Evolutionary conservation across 2,113 vertebrate genomes (phyloP), one percentile per base, ranked within the genome.

Genomic region (Salvelinus fontinalis): DNA sequence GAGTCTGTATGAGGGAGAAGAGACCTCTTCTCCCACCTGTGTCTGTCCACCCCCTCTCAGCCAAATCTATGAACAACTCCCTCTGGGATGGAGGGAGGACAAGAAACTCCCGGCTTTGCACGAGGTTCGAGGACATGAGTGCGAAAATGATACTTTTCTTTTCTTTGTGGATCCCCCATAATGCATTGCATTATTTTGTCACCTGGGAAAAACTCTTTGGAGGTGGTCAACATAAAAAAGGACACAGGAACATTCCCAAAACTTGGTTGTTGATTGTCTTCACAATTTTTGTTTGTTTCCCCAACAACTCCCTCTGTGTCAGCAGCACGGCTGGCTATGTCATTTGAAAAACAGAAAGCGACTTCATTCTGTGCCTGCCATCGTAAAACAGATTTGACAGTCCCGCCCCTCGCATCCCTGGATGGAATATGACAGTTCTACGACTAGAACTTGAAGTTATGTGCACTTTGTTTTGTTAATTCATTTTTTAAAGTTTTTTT

Each of bases 1-100:
- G 97, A 99, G 91, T 95, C 96, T 0, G 95, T 98, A 96, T 99
- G 96, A 99, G 92, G 92, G 86, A 87, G 49, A 51, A 68, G 72
- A 77, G 73, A 69, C 73, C 75, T 79, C 77, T 80, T 84, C 75
- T 68, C 86, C 81, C 85, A 86, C 87, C 87, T 78, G 76, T 85
- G 85, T 84, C 82, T 86, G 87, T 88, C 84, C 76, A 80, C 76
- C 72, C 68, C 44, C 71, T 84, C 80, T 86, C 81, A 76, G 84
- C 83, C 84, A 85, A 87, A 81, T 72, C 39, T 71, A 83, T 29
- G 62, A 77, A 81, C 76, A 84, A 82, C 79, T 72, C 75, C 62
- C 73, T 73, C 75, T 74, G 74, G 75, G 75, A 79, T 29, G n/a
- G 73, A 85, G 76, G 73, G 22, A 78, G 74, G 59, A 81, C 75